Evolutionary conservation across 2,888 invertebrate species (phyloP), one percentile per base, ranked within the genome.

Genomic region (Heliconius erato): DNA sequence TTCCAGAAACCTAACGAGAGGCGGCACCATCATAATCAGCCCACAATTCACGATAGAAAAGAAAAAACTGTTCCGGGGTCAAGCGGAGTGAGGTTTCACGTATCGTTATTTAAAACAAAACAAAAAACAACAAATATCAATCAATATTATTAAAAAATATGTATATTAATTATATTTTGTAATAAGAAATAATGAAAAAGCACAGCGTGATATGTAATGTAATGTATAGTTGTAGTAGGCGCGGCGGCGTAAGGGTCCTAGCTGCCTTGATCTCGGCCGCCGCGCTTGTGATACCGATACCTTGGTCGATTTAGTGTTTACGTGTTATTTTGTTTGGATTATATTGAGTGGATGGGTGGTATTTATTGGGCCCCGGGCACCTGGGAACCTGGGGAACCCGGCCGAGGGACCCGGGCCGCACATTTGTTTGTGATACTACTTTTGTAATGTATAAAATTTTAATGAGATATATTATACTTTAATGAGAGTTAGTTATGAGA

Each of bases 31-130:
- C 91, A 97, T 98, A 95, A 98, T 99, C 93, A 98, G 98, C 96
- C 97, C 98, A 89, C 98, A 98, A 92, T 99, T 98, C 96, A 97
- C 97, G 91, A 96, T 99, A 95, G 98, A 98, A 93, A 99, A 99
- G 97, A 98, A 98, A 94, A 99, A 99, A 96, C 96, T 99, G 89
- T 99, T 98, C 96, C 97, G 98, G 91, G 97, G 98, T 90, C 97
- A 97, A 91, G 96, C 97, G 88, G 95, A 96, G 91, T 95, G 92
- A 94, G 91, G 93, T 94, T 94, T 95, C 94, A 94, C 94, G 93
- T 94, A 94, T 94, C 94, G 94, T 94, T 95, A 94, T 93, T 95
- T 95, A 93, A 71, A 94, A 95, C 26, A 67, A 26, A 28, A 28
- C 12, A 67, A 28, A 67, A 16, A 67, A 23, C 63, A 67, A 67